Evolutionary conservation across 2,888 invertebrate genomes (phyloP), one percentile per base, ranked within the genome.

Genomic region (Limnephilus marmoratus): DNA sequence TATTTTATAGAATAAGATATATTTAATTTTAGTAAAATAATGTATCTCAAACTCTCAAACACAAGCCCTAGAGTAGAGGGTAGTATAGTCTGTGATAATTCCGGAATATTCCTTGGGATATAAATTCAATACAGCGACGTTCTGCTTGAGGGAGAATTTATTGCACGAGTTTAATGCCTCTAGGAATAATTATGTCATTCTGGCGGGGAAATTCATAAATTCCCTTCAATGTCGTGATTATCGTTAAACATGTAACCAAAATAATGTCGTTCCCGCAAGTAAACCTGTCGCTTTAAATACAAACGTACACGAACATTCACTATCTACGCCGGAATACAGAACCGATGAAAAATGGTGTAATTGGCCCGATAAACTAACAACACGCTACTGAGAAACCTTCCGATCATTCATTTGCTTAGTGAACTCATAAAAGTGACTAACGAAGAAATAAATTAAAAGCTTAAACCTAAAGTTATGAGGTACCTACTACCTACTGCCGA

Each of bases 221-320:
- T 92, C 90, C 31, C 92, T 86, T 92, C 92, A 92, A 92, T 37
- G 92, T 92, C 90, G 81, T 90, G 92, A 92, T 92, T 92, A 92
- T 92, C 92, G 90, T 86, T 83, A 68, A 81, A 37, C 86, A 81
- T 90, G 92, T 90, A 82, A 68, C 68, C 90, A 31, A 85, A 92
- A 92, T 90, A 90, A 87, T 37, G 88, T 88, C 88, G 80, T 68
- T 68, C 24, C 34, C 31, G 68, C 31, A 24, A 68, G 34, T 80
- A 88, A 88, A 88, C 88, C 68, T 88, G 88, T 88, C 88, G 37
- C 88, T 37, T 88, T 80, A 88, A 29, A 88, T 80, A 88, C 88
- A 80, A 80, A 88, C 34, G n/a, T 37, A 88, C 88, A 88, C 88
- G 34, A 88, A 68, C 34, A 37, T 37, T 34, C 68, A 9, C 68